Base-by-base conservation (phyloP, 2,888 invertebrate species). In the Chloroclysta siterata region DNA sequence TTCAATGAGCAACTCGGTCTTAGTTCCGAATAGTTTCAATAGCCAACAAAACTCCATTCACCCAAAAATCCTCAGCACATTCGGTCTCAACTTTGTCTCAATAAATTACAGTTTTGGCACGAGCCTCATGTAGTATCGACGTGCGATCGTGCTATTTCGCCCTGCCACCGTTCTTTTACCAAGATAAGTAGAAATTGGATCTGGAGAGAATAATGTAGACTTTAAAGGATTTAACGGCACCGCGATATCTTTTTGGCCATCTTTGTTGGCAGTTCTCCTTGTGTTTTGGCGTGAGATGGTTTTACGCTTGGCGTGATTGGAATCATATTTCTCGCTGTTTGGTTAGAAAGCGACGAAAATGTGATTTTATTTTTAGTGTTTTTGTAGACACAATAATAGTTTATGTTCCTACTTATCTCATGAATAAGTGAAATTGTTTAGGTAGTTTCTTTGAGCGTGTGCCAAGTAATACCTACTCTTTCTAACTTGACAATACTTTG, bases 51-150 rank as follows among this genome's bases (percentile, higher is more conserved):
- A 63, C 66, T 63, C 17, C 65, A 65, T 70, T 65, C 62, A 64
- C 62, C 64, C 63, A 53, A 65, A 66, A 68, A 79, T 78, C 76
- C 70, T 67, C 56, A 69, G 77, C 75, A 79, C 73, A 78, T 80
- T 77, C 80, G 76, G 77, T 74, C 69, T 74, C 69, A 80, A 83
- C 80, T 81, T 77, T 80, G 79, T 80, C 78, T 78, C 82, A 80
- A 84, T 87, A 85, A 85, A 85, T 85, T 79, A 76, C 71, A 79
- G 77, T 83, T 85, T 85, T 87, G 87, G 87, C 87, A 85, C 84
- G 78, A 75, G 70, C 69, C 64, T 68, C 68, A 65, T 68, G 69
- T 65, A 71, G 78, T 80, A 83, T 83, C 82, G 84, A 81, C 75
- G 72, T 75, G 72, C 71, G 73, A 80, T 80, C 78, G 77, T 72